Evolutionary conservation across 92 coral and sea anemone species (phyloP), one percentile per base, ranked within the genome.

Genomic region (Virgularia gustaviana): DNA sequence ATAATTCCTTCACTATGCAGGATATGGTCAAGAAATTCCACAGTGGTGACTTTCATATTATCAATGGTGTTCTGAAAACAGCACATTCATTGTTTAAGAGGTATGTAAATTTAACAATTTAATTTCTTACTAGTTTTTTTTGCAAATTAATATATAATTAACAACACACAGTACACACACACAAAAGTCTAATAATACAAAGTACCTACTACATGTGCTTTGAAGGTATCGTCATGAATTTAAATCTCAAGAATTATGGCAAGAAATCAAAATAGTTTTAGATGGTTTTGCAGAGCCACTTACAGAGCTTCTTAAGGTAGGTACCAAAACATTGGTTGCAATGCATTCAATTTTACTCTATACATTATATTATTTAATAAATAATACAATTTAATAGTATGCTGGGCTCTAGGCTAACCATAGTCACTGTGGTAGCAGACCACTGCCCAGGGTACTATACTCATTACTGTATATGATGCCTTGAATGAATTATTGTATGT

Each of bases 221-320:
- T n/a, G n/a, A n/a, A 92, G 98, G 49, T 92, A 92, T 71, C 88
- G 98, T 29, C 96, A 92, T 71, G 98, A 92, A 70, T 92, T 92
- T 62, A 92, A 92, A 76, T 92, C 98, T n/a, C 98, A 92, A 38
- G 96, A 89, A 65, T 76, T 92, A 30, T 92, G 98, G 98, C 81
- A 86, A 28, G 98, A 92, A 75, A 92, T 92, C 33, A 92, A 92
- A 67, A 82, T 86, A 79, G 98, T 92, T 3, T 75, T 92, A 75
- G 94, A 89, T 8, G 82, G 81, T 35, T 92, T 92, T 89, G 90
- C 96, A 23, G 83, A 84, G 78, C 98, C 96, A 36, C 43, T 92
- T 18, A 92, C 98, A 35, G 78, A 82, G 31, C 77, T 89, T 27
- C 86, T 92, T 59, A 86, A 89, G 87, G 98, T 92, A 63, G 34